Conservation (phyloP, 2,113 vertebrate species). For the Mohoua ochrocephala region DNA sequence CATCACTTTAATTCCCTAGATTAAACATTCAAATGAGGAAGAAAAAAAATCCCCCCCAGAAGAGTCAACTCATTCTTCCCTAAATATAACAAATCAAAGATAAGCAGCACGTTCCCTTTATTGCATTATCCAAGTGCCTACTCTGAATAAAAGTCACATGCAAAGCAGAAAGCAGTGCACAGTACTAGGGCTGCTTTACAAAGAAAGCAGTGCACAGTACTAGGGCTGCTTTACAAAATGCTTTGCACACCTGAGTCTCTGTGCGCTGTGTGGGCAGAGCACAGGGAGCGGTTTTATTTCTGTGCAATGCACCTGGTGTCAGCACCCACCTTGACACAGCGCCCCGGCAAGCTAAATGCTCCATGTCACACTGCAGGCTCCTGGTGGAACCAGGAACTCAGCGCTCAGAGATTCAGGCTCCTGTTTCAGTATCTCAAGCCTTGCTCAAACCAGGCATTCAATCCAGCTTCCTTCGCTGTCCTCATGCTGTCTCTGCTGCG, state of each 20-base stretch:
- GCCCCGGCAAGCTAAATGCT: background rate
- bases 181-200: background rate
- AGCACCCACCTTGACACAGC: background rate
- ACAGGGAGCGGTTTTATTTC: background rate
- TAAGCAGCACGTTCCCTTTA: background rate
- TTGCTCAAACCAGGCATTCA: background rate
- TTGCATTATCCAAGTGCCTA: background rate
- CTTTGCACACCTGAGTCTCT: accelerated
- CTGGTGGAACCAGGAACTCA: background rate
- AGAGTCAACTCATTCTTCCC: background rate
- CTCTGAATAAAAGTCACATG: background rate
- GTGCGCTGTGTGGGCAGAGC: background rate
- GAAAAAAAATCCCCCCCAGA: background rate
- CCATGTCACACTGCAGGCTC: accelerated
- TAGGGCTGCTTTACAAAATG: background rate
- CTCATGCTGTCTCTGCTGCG: background rate
- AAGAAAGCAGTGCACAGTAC: background rate
- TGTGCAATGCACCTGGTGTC: accelerated
- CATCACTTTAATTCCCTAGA: background rate
- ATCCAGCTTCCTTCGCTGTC: background rate
- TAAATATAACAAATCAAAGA: background rate
- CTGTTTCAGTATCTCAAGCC: background rate
- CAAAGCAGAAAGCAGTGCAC: background rate
- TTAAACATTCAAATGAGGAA: background rate
- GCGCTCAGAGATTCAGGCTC: background rate